Evolutionary conservation across 2,888 invertebrate genomes (phyloP), one percentile per base, ranked within the genome.

Genomic region (Ochropleura leucogaster): DNA sequence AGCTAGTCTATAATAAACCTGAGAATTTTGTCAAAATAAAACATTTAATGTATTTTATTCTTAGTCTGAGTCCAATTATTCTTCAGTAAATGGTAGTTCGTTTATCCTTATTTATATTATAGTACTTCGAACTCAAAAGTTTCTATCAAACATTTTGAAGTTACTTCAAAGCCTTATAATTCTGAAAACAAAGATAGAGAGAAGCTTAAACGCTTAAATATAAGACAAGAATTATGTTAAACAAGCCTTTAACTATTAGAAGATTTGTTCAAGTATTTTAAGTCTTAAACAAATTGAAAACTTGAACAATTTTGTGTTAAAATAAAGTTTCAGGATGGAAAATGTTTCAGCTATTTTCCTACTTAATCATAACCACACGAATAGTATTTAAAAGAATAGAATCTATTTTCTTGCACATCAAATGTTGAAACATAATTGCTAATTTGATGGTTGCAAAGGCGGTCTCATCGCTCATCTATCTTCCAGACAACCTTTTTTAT

Each of bases 141-240:
- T 30, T 62, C 60, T 7, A 40, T 0, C 9, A 42, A 77, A 71
- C n/a, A 63, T 67, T 69, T 30, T 20, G 30, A 63, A 64, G 46
- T 49, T 47, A 79, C 55, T 62, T 30, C 18, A 30, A 62, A 69
- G 62, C 42, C n/a, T 30, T 49, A n/a, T 64, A 30, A 60, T 65
- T 65, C 49, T 6, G 5, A 68, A 46, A 67, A 55, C 53, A 68
- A 66, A 74, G 30, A 69, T 66, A 1, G 5, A 18, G 57, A 66
- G 68, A 49, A 69, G 20, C 44, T 68, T 46, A 68, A 73, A 42
- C 40, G 20, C 64, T 64, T 72, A 47, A 71, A 70, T 63, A 40
- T 68, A 72, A 65, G 42, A 66, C 20, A 42, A 69, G 51, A 44
- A 69, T 74, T 42, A 79, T 74, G 62, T 73, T 30, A 63, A 72